Evolutionary conservation across 1,140 invertebrate species (phyloP), one percentile per base, ranked within the genome.

Genomic region (Orius laevigatus): DNA sequence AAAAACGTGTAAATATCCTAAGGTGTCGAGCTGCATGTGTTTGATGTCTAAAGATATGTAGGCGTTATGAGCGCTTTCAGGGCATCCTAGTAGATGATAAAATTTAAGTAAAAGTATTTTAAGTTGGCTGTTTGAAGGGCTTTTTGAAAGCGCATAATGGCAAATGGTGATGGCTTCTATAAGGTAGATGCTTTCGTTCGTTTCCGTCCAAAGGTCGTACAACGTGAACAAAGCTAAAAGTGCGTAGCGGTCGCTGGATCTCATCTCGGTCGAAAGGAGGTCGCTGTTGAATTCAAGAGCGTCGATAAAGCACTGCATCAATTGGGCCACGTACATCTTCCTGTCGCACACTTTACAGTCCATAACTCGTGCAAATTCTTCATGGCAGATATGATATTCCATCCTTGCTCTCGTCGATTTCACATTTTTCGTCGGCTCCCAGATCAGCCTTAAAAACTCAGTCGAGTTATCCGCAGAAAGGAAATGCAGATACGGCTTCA

Each of bases 11-110:
- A 89, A 66, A 67, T 89, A 83, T 43, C 89, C 82, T 57, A 96
- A 66, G 1, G 90, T 89, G 67, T 95, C 89, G 60, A 93, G 69
- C 62, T 96, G 92, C 52, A 96, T 79, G 65, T 95, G 88, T 69
- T 97, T 97, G 43, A 91, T 74, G 59, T 96, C 91, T 60, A 96
- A 66, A 42, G 67, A 67, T 50, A 70, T 66, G 59, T 80, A 85
- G 52, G 77, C 65, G 36, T 67, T 64, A 53, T 79, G 75, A 38
- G 81, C 83, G 3, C 74, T 75, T n/a, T 70, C 59, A 53, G 73
- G 72, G 56, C 75, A 79, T 55, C 83, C 83, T 3, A 57, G 35
- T 11, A 49, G 32, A 48, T 55, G 50, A 25, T 56, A 56, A 14
- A 58, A 46, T 45, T 53, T 56, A 9, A 58, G 20, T 16, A 58